phyloP scores from a whole-genome alignment of 1,140 invertebrate species.

The Battus philenor region DNA sequence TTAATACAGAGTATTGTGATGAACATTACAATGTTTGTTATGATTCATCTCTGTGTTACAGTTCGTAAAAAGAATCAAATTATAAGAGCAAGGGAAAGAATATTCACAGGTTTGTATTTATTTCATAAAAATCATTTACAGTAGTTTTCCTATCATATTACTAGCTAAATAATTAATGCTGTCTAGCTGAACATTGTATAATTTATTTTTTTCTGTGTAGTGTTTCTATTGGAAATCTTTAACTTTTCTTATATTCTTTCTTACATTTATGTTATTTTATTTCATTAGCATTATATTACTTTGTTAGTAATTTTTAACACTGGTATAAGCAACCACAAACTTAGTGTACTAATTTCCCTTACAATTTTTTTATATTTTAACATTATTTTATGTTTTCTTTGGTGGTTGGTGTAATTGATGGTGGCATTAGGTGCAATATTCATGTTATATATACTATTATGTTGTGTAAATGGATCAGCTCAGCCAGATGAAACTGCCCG shows the following conservation, averaged over 20 bases:
- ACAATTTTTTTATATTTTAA: constrained; percentile 33
- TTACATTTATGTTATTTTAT: constrained; percentile 3
- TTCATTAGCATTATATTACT: too few relatives aligned
- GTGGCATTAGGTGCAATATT: constrained; percentile 71
- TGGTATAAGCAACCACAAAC: constrained; percentile 7
- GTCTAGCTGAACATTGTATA: too few relatives aligned
- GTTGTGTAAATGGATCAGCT: constrained; percentile 72
- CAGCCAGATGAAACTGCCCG: constrained; percentile 71
- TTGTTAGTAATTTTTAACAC: too few relatives aligned
- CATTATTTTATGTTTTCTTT: constrained; percentile 69
- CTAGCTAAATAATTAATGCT: not conserved
- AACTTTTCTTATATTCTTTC: constrained; percentile 12
- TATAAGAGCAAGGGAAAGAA: constrained; percentile 83
- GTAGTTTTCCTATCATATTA: too few relatives aligned
- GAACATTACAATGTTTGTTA: constrained; percentile 96
- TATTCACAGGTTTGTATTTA: constrained; percentile 87
- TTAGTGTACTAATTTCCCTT: constrained; percentile 23
- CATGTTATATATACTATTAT: constrained; percentile 75
- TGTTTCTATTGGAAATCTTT: too few relatives aligned
- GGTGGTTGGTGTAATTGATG: constrained; percentile 67
- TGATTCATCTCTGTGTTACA: constrained; percentile 95
- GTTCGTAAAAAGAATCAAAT: constrained; percentile 91
- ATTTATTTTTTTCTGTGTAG: too few relatives aligned
- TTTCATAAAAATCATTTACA: not conserved
- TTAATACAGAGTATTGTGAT: constrained; percentile 98